Conservation (phyloP, 2,888 invertebrate species). For the Sisyra nigra region DNA sequence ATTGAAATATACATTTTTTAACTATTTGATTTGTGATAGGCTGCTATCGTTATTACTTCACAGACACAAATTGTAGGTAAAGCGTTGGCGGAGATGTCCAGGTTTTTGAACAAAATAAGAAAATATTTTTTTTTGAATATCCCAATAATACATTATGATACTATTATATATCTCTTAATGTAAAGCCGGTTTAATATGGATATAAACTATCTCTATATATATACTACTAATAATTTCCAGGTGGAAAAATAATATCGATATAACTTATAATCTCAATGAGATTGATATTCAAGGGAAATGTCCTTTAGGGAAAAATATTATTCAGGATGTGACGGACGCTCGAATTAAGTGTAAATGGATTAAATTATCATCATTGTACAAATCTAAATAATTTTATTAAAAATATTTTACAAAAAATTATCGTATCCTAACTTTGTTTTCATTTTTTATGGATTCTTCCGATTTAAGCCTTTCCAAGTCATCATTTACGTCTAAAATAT, state of each 20-base stretch:
- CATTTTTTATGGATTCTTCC: conserved; percentile 23
- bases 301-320: conserved; percentile 43
- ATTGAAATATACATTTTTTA: no score
- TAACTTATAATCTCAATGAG: conserved; percentile 35
- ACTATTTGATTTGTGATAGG: no score
- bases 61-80: no score
- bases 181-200: neutral
- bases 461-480: conserved; percentile 32
- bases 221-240: conserved; percentile 14
- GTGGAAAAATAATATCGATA: conserved; percentile 21
- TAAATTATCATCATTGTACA: conserved; percentile 20
- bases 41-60: no score
- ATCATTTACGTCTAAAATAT: conserved; percentile 46
- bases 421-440: conserved; percentile 31
- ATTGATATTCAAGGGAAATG: conserved; percentile 42
- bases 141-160: no score
- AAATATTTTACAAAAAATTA: conserved; percentile 13
- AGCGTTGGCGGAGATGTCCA: no score
- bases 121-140: no score
- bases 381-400: neutral
- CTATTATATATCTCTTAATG: no score
- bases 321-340: conserved; percentile 35
- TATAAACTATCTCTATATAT: neutral
- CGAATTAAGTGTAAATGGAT: conserved; percentile 38
- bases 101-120: no score